Evolutionary conservation across 2,113 vertebrate species (phyloP), one percentile per base, ranked within the genome.

Genomic region (Mystacornis crossleyi): DNA sequence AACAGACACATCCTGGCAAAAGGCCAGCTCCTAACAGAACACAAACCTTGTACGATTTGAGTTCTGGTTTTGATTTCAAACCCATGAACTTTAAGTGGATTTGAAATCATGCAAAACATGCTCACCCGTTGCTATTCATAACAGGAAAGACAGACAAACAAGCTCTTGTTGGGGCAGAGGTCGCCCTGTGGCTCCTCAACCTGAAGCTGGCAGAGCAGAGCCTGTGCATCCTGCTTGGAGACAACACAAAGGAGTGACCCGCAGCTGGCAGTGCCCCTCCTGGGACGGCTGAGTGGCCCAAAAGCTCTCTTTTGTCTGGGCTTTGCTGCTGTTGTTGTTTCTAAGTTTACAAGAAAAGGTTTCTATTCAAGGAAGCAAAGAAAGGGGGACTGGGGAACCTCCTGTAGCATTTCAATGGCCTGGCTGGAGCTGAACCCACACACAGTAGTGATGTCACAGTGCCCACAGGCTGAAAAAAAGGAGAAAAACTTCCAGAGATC

Each of bases 21-120:
- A 66, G 18, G 75, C 94, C 94, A 95, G 33, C 57, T 89, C 50
- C 74, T 90, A 78, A 89, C 62, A 87, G 62, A 95, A 90, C 67
- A 85, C 70, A 95, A 95, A 90, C 78, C 85, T 92, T 7, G 0
- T 82, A 90, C 71, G 28, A 84, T 64, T 51, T 4, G n/a, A 89
- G 80, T 87, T 93, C 93, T 96, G 97, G 28, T 95, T 97, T 95
- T 78, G 80, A 90, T 97, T 97, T 95, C 88, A 92, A 95, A 92
- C 64, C n/a, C 83, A 79, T 72, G 71, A 94, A 94, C 79, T 93
- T 92, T 62, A 95, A 95, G 88, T 81, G 90, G 88, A 94, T 92
- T 87, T 96, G 93, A 95, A 97, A 95, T 95, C 85, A 92, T 36
- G 45, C 88, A 95, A 91, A 95, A 90, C 79, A 73, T 10, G 54